Conservation (phyloP, 2,113 vertebrate species). For the Halcyon senegalensis region DNA sequence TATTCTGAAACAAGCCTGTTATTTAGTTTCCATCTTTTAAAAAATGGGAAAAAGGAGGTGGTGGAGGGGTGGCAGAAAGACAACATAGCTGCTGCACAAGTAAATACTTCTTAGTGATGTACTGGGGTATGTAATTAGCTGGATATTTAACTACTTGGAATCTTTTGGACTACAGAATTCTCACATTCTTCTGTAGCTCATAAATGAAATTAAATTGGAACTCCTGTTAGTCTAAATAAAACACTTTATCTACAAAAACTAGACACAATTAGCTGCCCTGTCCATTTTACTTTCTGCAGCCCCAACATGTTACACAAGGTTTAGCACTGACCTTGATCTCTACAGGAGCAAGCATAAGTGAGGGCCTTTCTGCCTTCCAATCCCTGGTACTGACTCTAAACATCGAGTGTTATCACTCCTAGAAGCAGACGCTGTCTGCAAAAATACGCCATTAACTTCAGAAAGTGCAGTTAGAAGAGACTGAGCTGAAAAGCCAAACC, state of each 20-base stretch:
- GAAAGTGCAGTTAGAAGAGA: neutral
- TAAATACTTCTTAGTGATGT: neutral
- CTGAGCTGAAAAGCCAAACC: neutral
- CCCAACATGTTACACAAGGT: neutral
- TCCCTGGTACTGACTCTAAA: neutral
- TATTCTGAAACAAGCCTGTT: neutral
- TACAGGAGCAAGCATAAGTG: neutral
- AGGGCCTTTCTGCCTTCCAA: neutral
- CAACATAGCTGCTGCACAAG: neutral
- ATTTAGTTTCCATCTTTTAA: neutral
- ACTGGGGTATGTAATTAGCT: neutral
- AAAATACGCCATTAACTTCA: neutral
- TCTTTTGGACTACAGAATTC: neutral
- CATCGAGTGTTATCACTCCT: neutral
- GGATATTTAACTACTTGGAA: neutral
- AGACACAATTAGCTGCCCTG: neutral
- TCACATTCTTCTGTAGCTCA: neutral
- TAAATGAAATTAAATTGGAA: neutral
- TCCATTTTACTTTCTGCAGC: neutral
- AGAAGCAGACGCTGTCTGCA: neutral
- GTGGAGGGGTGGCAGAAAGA: neutral
- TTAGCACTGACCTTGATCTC: neutral
- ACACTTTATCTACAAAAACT: neutral
- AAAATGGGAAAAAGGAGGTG: neutral
- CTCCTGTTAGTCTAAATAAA: neutral